phyloP scores from a whole-genome alignment of 2,797 vertebrate genomes.

The Dipus sagitta region DNA sequence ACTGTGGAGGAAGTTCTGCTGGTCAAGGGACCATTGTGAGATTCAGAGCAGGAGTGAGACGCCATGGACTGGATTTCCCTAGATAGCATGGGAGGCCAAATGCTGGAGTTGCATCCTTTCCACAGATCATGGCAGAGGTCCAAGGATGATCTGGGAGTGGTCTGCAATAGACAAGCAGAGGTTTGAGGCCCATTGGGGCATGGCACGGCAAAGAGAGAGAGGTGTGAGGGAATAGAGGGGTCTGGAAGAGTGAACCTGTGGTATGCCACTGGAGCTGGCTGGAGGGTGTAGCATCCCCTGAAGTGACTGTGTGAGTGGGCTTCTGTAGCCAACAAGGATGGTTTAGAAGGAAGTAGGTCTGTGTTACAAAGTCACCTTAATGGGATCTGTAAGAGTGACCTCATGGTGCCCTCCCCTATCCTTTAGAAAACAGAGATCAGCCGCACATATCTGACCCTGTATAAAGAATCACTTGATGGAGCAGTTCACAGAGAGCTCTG shows the following conservation, averaged over 20 bases:
- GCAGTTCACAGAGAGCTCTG: slow-evolving; percentile 88
- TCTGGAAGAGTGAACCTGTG: not conserved
- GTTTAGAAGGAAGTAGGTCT: too few relatives aligned
- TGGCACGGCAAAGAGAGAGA: not conserved
- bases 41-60: not conserved
- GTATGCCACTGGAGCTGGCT: too few relatives aligned
- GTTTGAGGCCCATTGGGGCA: not conserved
- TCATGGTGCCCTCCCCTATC: slow-evolving; percentile 90
- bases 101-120: slow-evolving; percentile 5
- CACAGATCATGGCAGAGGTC: not conserved
- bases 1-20: too few relatives aligned
- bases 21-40: too few relatives aligned
- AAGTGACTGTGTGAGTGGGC: too few relatives aligned
- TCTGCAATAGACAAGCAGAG: not conserved
- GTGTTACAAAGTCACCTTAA: not conserved
- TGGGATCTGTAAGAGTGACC: slow-evolving; percentile 28
- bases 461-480: slow-evolving; percentile 87
- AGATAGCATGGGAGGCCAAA: too few relatives aligned
- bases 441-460: slow-evolving; percentile 86
- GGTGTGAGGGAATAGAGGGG: not conserved
- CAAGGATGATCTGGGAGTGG: not conserved
- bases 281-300: too few relatives aligned
- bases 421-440: slow-evolving; percentile 86
- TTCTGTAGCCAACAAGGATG: too few relatives aligned
- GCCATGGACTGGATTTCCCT: too few relatives aligned